Conservation (phyloP, 2,113 vertebrate species). For the Hippopotamus amphibius region DNA sequence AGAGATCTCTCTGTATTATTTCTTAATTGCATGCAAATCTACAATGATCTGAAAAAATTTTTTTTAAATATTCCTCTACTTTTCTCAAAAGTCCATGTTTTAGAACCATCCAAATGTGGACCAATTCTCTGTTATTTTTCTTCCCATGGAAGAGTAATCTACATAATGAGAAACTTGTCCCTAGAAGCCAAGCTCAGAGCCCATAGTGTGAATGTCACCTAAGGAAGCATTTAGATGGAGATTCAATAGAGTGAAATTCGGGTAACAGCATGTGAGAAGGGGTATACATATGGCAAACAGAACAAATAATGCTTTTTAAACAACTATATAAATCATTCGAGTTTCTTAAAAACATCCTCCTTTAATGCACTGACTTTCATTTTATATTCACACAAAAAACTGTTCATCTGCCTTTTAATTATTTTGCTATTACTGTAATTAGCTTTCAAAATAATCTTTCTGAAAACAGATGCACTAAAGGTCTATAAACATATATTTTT, state of each 20-base stretch:
- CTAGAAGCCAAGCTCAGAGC: neutral
- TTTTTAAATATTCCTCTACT: neutral
- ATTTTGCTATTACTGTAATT: neutral
- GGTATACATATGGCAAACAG: neutral
- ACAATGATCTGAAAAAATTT: neutral
- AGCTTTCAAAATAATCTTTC: slow-evolving; percentile 1
- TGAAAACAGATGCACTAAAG: neutral
- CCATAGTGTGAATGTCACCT: neutral
- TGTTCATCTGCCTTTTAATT: neutral
- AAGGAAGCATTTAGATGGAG: neutral
- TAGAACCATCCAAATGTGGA: neutral
- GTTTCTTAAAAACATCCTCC: neutral
- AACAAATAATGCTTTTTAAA: neutral
- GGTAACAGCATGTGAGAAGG: neutral
- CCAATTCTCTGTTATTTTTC: neutral
- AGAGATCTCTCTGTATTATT: neutral
- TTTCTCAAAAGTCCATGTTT: slow-evolving; percentile 7
- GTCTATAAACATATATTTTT: neutral
- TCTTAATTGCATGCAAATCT: neutral
- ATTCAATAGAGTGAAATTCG: neutral
- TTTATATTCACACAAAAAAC: slow-evolving; percentile 35
- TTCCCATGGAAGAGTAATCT: neutral
- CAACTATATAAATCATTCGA: neutral
- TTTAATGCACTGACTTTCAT: neutral
- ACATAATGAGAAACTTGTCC: slow-evolving; percentile 24